These are phyloP conservation scores for Diploscapter pachys DNA, from an alignment of 1,140 invertebrate genomes.

Conservation along the genomic window DNA sequence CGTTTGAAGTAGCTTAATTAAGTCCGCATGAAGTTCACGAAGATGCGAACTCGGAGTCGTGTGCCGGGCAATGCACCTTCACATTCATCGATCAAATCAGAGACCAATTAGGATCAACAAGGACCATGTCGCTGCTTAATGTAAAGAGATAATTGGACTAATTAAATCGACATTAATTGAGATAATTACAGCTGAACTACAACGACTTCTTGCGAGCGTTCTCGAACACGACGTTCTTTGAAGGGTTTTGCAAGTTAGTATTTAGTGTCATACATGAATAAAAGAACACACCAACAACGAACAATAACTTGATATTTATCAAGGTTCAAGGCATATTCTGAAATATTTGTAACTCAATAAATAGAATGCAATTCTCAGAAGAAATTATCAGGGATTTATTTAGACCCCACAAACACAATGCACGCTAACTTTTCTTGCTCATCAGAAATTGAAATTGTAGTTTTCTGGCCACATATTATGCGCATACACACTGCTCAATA, in stretches of 20 bases:
- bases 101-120: slow-evolving; percentile 41
- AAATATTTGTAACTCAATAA: no score
- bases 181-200: slow-evolving; percentile 55
- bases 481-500: no score
- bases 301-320: no score
- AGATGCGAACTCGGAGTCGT: slow-evolving; percentile 46
- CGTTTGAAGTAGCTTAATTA: neutral
- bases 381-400: no score
- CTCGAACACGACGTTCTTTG: slow-evolving; percentile 55
- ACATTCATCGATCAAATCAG: slow-evolving; percentile 51
- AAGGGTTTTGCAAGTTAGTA: slow-evolving; percentile 52
- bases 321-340: no score
- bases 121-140: slow-evolving; percentile 41
- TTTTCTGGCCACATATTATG: no score
- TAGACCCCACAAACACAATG: no score
- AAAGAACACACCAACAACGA: no score
- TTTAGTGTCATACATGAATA: neutral
- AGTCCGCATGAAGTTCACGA: slow-evolving; percentile 42
- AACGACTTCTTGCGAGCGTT: slow-evolving; percentile 56
- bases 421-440: no score
- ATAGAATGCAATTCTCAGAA: no score
- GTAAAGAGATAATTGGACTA: slow-evolving; percentile 5
- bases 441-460: no score
- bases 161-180: neutral
- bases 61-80: slow-evolving; percentile 57